Evolutionary conservation across 2,113 vertebrate genomes (phyloP), one percentile per base, ranked within the genome.

Genomic region (Antigone vipio): DNA sequence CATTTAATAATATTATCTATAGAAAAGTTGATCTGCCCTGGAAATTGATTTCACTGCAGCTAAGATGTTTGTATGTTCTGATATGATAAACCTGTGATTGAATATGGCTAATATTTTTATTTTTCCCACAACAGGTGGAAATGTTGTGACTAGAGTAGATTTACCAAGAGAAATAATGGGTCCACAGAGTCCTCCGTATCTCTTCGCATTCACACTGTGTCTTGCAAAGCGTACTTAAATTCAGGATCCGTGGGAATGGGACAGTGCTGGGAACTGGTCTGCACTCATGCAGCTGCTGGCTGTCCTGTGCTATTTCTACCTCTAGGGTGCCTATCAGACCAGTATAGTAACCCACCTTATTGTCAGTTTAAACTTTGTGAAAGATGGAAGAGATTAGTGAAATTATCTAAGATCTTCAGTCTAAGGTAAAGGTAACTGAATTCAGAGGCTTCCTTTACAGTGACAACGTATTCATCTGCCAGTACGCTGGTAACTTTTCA

Each of bases 151-250:
- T 32, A 71, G 58, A 52, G 47, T 8, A 75, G 63, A 40, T 60
- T 87, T 90, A 38, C 38, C 27, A 38, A 34, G 49, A 78, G 66
- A 83, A 78, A 53, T 38, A 63, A 82, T 10, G 22, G 35, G 18
- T 67, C 18, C 7, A 9, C 2, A 0, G 11, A 29, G 52, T 58
- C 12, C 15, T 74, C 40, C 3, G 0, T 29, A 26, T 38, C 26
- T 63, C 47, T 60, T 47, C 1, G 1, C 38, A 38, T 53, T 59
- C 52, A 52, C 32, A 23, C 32, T 22, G 9, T 38, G 35, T 45
- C 60, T 92, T 67, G 34, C 40, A 29, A 34, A 53, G 34, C 15
- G 30, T 34, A 21, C 38, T 63, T 63, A 75, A 63, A 1, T 35
- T 90, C 75, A 35, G 35, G 27, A 16, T 38, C 63, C 1, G 0